phyloP scores from a whole-genome alignment of 2,113 vertebrate species.

The Macquaria ambigua region DNA sequence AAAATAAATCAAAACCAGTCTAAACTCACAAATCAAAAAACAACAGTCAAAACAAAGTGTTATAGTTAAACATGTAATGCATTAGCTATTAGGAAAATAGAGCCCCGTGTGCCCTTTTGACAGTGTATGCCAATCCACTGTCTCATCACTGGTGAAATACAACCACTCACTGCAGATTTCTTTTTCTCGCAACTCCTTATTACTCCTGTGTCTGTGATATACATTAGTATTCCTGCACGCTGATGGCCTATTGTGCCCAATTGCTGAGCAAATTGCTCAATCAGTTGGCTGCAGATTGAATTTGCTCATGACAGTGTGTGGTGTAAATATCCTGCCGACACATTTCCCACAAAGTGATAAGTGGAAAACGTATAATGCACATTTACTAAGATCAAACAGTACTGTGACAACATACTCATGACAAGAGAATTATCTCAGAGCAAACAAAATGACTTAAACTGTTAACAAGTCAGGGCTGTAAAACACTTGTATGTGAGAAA shows the following conservation, averaged over 20 bases:
- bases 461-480: background rate
- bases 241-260: slow-evolving; percentile 74
- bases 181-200: slow-evolving; percentile 20
- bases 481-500: background rate
- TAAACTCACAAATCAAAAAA: background rate
- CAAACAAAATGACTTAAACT: background rate
- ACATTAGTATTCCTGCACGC: slow-evolving; percentile 67
- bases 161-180: slow-evolving; percentile 3
- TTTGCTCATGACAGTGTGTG: slow-evolving; percentile 70
- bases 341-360: slow-evolving; percentile 52
- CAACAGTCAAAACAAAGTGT: background rate
- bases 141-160: slow-evolving; percentile 33
- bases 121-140: background rate
- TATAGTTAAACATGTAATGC: background rate
- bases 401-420: background rate
- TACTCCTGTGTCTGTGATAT: slow-evolving; percentile 30
- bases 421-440: background rate
- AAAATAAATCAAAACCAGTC: slow-evolving; percentile 1
- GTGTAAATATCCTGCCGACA: slow-evolving; percentile 75
- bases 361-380: slow-evolving; percentile 40
- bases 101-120: background rate
- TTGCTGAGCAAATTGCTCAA: slow-evolving; percentile 79
- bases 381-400: slow-evolving; percentile 18
- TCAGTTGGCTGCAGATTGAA: slow-evolving; percentile 77
- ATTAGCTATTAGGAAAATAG: background rate